phyloP scores from a whole-genome alignment of 2,888 invertebrate species.

The Achlya flavicornis region DNA sequence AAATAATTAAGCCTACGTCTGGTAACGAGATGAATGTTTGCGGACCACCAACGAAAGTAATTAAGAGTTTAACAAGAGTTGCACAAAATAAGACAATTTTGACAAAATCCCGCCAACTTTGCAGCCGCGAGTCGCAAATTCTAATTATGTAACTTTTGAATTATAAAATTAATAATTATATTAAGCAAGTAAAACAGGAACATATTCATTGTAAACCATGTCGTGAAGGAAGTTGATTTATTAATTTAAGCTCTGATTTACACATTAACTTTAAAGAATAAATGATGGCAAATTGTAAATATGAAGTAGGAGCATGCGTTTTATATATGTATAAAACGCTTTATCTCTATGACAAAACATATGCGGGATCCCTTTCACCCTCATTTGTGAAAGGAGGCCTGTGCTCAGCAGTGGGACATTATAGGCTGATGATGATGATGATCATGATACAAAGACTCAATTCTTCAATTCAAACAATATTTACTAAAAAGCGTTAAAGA shows the following conservation, averaged over 20 bases:
- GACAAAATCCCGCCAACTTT: constrained; percentile 50
- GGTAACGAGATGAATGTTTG: constrained; percentile 79
- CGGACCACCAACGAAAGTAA: constrained; percentile 76
- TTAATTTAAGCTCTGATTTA: background rate
- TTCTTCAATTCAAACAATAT: too few relatives aligned
- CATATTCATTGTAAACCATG: background rate
- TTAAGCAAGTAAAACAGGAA: constrained; percentile 10
- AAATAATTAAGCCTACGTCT: constrained; percentile 77
- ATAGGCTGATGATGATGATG: too few relatives aligned
- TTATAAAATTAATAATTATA: constrained; percentile 25
- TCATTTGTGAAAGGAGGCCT: too few relatives aligned
- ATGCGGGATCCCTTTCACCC: too few relatives aligned
- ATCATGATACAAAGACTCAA: too few relatives aligned
- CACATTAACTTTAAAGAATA: background rate
- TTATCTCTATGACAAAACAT: too few relatives aligned
- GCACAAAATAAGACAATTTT: constrained; percentile 62
- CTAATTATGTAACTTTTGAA: constrained; percentile 33
- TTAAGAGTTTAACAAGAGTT: constrained; percentile 76
- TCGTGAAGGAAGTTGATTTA: constrained; percentile 5
- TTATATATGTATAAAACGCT: background rate
- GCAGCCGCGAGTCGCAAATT: constrained; percentile 24
- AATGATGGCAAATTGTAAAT: background rate
- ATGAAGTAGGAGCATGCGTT: background rate
- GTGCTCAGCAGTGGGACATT: too few relatives aligned
- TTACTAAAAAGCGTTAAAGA: background rate